phyloP scores from a whole-genome alignment of 2,797 vertebrate genomes.

The Dendrocincla tyrannina region DNA sequence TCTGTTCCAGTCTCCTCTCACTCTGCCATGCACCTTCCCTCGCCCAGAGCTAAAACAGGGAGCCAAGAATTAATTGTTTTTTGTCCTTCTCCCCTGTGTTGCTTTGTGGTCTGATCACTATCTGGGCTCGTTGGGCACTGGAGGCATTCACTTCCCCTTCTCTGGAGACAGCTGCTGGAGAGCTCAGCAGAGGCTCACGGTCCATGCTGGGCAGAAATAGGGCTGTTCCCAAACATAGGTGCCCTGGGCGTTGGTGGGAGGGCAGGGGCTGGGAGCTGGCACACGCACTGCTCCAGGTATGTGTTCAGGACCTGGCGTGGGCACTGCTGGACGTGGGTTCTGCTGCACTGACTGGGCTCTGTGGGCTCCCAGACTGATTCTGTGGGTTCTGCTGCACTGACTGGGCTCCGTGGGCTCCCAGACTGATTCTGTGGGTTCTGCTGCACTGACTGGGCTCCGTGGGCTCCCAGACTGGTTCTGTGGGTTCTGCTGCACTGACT shows the following conservation, averaged over 20 bases:
- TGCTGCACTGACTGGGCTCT: background rate
- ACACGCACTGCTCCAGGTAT: accelerated
- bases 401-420: background rate
- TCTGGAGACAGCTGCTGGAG: background rate
- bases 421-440: too few relatives aligned
- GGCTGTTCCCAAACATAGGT: accelerated
- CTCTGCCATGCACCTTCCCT: slow-evolving; percentile 50
- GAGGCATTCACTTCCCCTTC: background rate
- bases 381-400: background rate
- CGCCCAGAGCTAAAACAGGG: slow-evolving; percentile 32
- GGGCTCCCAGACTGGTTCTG: background rate
- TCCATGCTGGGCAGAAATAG: background rate
- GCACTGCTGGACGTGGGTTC: accelerated
- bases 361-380: background rate
- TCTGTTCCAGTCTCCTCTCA: slow-evolving; percentile 34
- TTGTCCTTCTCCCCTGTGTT: slow-evolving; percentile 10
- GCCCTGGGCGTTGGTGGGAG: accelerated
- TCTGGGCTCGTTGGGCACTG: slow-evolving; percentile 35
- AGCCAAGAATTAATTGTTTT: slow-evolving; percentile 60
- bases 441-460: background rate
- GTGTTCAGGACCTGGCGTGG: accelerated
- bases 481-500: background rate
- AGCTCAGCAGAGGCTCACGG: background rate
- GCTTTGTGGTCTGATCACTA: slow-evolving; percentile 36
- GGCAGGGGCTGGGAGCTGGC: background rate